Conservation (phyloP, 1,140 invertebrate genomes). For the Drosophila guanche region DNA sequence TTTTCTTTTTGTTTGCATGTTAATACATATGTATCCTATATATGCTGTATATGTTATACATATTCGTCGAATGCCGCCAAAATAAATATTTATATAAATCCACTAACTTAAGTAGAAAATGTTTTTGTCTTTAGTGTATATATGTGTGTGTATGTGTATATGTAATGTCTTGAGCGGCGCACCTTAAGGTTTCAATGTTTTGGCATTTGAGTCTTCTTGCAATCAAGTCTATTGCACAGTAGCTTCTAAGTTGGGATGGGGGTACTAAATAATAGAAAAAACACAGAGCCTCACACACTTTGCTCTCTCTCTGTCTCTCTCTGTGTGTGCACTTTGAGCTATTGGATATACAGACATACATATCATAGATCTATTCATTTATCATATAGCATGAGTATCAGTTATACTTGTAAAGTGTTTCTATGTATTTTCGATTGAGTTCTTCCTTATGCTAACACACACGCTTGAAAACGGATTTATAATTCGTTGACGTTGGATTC, state of each 20-base stretch:
- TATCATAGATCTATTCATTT: constrained; percentile 14
- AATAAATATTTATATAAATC: constrained; percentile 35
- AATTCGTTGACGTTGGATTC: neutral
- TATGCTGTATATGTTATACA: constrained; percentile 40
- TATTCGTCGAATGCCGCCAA: constrained; percentile 41
- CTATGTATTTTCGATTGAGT: neutral
- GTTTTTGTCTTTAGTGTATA: constrained; percentile 11
- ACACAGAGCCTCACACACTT: too few relatives aligned
- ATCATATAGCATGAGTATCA: constrained; percentile 19
- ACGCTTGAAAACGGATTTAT: too few relatives aligned
- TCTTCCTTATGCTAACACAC: constrained; percentile 18
- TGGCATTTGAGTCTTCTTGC: constrained; percentile 14
- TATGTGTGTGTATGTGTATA: constrained; percentile 45
- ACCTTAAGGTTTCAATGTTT: constrained; percentile 14
- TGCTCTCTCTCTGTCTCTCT: neutral
- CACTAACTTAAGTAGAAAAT: constrained; percentile 33
- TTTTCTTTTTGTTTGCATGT: constrained; percentile 27
- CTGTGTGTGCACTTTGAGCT: constrained; percentile 17
- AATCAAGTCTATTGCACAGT: constrained; percentile 16
- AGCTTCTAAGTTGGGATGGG: neutral
- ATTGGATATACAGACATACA: constrained; percentile 20
- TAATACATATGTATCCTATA: constrained; percentile 15
- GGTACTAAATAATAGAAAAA: too few relatives aligned
- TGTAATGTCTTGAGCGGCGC: constrained; percentile 48
- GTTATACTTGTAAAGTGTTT: constrained; percentile 20